Conservation (phyloP, 2,113 vertebrate species). For the Mola mola region DNA sequence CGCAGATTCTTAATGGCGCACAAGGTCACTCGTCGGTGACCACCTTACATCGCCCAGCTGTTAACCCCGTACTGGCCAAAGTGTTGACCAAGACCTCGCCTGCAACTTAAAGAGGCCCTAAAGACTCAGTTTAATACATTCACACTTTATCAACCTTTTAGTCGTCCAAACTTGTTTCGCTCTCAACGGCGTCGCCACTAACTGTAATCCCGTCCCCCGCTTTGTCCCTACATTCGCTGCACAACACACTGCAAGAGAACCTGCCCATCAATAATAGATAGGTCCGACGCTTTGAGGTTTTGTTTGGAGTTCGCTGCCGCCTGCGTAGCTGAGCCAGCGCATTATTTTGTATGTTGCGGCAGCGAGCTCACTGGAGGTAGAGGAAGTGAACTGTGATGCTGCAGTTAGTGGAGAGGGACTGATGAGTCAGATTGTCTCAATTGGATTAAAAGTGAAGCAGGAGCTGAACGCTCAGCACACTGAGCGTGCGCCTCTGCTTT, state of each 20-base stretch:
- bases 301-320: constrained; percentile 59
- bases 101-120: too few species aligned
- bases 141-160: too few species aligned
- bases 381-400: constrained; percentile 43
- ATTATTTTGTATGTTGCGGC: constrained; percentile 48
- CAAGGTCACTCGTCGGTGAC: constrained; percentile 12
- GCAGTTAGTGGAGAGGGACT: constrained; percentile 30
- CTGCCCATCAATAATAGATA: constrained; percentile 65
- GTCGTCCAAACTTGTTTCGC: too few species aligned
- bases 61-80: constrained; percentile 9
- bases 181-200: constrained; percentile 17
- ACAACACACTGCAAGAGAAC: constrained; percentile 48
- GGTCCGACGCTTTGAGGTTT: constrained; percentile 54
- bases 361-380: constrained; percentile 23
- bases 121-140: too few species aligned
- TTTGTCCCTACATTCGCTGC: constrained; percentile 36
- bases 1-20: constrained; percentile 4
- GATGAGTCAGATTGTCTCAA: constrained; percentile 35
- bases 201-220: constrained; percentile 16
- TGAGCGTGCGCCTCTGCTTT: constrained; percentile 32
- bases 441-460: constrained; percentile 40
- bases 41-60: not conserved
- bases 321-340: constrained; percentile 37
- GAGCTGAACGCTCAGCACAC: constrained; percentile 37
- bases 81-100: not conserved